Evolutionary conservation across 92 coral and sea anemone genomes (phyloP).

Genomic region (Porites rus): DNA sequence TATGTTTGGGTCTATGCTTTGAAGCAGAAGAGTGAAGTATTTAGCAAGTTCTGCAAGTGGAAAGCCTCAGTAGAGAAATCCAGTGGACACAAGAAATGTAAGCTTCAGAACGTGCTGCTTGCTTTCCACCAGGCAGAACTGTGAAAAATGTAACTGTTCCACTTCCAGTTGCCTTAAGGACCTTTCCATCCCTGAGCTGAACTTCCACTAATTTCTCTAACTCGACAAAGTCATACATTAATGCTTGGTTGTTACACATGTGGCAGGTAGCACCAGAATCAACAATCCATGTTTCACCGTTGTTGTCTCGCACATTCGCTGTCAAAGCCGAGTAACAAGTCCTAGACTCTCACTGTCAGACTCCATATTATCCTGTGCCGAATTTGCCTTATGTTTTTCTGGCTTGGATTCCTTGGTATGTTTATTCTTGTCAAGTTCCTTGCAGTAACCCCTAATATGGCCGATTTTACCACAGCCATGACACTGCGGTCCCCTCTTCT

Average conservation of each 20-base stretch:
- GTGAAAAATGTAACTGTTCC: slow-evolving; percentile 53
- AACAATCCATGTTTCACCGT: slow-evolving; percentile 52
- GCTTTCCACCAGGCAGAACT: slow-evolving; percentile 54
- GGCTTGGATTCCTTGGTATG: neutral
- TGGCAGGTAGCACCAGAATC: slow-evolving; percentile 75
- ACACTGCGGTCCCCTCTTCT: neutral
- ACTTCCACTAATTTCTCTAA: slow-evolving; percentile 27
- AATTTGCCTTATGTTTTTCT: neutral
- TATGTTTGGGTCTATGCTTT: slow-evolving; percentile 66
- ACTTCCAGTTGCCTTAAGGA: slow-evolving; percentile 55
- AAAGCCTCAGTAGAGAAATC: slow-evolving; percentile 72
- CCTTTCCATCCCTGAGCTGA: slow-evolving; percentile 62
- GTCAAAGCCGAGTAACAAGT: slow-evolving; percentile 57
- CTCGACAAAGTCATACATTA: slow-evolving; percentile 55
- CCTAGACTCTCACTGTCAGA: slow-evolving; percentile 56
- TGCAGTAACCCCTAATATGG: neutral
- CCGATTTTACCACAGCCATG: neutral
- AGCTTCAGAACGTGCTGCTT: neutral
- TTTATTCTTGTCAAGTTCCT: slow-evolving; percentile 1
- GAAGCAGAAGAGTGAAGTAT: slow-evolving; percentile 62
- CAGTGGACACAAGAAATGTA: slow-evolving; percentile 39
- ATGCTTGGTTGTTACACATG: slow-evolving; percentile 44
- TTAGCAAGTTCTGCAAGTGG: slow-evolving; percentile 59
- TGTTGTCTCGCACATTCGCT: slow-evolving; percentile 46
- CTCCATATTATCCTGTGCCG: slow-evolving; percentile 1